Conservation (phyloP, 2,113 vertebrate genomes). For the Apistogramma diplotaenia region DNA sequence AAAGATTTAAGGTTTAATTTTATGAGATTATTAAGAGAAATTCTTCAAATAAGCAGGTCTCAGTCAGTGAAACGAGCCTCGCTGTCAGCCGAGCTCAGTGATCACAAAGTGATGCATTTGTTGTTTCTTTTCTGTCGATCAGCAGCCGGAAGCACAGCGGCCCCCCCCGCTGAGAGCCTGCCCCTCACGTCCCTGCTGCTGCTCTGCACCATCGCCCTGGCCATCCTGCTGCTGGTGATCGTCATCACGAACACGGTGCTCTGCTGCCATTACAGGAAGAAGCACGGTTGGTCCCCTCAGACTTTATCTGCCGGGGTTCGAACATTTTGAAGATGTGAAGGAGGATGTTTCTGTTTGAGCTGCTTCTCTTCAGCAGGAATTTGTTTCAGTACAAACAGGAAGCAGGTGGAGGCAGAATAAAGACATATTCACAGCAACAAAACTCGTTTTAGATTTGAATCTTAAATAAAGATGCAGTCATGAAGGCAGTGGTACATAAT, state of each 20-base stretch:
- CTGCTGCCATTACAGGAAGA: constrained; percentile 59
- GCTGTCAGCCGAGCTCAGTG: rapidly evolving
- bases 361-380: rapidly evolving
- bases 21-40: neutral
- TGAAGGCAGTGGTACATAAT: too few species aligned
- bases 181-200: neutral
- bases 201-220: constrained; percentile 28
- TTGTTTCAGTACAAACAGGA: neutral
- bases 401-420: neutral
- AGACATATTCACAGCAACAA: rapidly evolving
- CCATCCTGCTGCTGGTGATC: constrained; percentile 51
- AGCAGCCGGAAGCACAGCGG: neutral
- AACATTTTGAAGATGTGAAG: neutral
- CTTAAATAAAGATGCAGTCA: rapidly evolving
- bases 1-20: neutral
- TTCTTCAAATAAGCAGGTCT: rapidly evolving
- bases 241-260: constrained; percentile 54
- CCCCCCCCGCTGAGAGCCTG: rapidly evolving
- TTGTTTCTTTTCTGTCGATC: neutral
- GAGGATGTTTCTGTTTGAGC: too few species aligned
- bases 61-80: neutral
- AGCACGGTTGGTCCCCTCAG: constrained; percentile 45
- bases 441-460: neutral
- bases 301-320: neutral
- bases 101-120: neutral